Percentiles rank a stretch among this genome's conserved stretches.
These are phyloP conservation scores for Protonibea diacanthus DNA, from an alignment of 2,797 vertebrate species.

Conservation along the genomic window DNA sequence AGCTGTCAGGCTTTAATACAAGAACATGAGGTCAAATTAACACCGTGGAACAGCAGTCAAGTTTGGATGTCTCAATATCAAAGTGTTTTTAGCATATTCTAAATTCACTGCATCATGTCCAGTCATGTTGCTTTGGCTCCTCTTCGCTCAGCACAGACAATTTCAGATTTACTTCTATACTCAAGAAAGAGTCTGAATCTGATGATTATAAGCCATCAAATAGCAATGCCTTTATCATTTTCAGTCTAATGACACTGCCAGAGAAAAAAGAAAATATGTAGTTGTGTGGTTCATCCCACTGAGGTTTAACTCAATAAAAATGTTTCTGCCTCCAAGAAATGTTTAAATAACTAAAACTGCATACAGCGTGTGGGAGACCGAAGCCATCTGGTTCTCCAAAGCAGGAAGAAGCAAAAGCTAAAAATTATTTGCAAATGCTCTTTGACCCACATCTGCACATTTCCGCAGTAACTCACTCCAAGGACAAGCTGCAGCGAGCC, in stretches of 20 bases:
- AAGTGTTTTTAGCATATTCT: background rate
- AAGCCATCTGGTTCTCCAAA: slow-evolving; percentile 54
- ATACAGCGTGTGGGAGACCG: slow-evolving; percentile 17
- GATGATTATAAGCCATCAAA: background rate
- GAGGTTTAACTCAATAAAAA: slow-evolving; percentile 17
- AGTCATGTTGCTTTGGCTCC: background rate
- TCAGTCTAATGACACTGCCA: background rate
- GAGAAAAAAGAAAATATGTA: background rate
- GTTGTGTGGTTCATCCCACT: slow-evolving; percentile 7
- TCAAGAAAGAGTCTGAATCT: background rate
- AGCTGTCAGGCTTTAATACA: no score
- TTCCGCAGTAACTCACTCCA: slow-evolving; percentile 23
- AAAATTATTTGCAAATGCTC: slow-evolving; percentile 45
- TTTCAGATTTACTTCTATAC: background rate
- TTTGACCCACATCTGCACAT: slow-evolving; percentile 64
- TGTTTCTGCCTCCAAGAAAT: slow-evolving; percentile 44
- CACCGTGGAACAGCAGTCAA: background rate
- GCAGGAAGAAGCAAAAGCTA: slow-evolving; percentile 33
- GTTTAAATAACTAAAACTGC: slow-evolving; percentile 51
- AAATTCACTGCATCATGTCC: background rate
- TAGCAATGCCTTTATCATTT: background rate
- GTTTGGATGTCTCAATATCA: background rate
- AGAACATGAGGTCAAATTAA: background rate
- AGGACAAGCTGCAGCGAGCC: slow-evolving; percentile 47
- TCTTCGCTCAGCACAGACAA: background rate